Percentiles rank a stretch among this genome's conserved stretches.
Conservation (phyloP, 2,113 vertebrate species). For the Hymenochirus boettgeri region DNA sequence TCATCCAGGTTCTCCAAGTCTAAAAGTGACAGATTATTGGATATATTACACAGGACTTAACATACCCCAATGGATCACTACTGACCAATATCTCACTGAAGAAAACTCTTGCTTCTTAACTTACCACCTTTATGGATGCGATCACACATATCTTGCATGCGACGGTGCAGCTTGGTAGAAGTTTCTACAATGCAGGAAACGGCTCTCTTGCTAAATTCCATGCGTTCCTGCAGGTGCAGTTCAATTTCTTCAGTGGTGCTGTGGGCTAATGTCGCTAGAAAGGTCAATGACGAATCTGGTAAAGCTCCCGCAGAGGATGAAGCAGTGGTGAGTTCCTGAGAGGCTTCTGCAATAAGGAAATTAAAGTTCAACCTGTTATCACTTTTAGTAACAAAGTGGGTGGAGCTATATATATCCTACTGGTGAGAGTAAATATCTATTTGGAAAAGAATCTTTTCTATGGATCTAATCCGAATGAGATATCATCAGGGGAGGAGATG, state of each 20-base stretch:
- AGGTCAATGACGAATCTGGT: conserved; percentile 73
- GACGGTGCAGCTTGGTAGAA: conserved; percentile 74
- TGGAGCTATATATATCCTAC: too few relatives aligned
- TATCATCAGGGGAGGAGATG: too few relatives aligned
- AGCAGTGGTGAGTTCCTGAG: conserved; percentile 16
- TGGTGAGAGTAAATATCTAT: too few relatives aligned
- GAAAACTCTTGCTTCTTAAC: not conserved
- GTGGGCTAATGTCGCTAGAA: conserved; percentile 74
- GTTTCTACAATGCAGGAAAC: conserved; percentile 75
- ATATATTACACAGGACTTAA: too few relatives aligned
- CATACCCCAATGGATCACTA: too few relatives aligned
- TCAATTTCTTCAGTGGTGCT: conserved; percentile 82
- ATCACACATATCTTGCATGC: conserved; percentile 71
- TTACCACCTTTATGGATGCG: conserved; percentile 71
- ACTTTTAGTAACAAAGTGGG: too few relatives aligned
- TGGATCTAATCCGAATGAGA: too few relatives aligned
- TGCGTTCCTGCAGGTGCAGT: conserved; percentile 77
- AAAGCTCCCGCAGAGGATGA: conserved; percentile 48
- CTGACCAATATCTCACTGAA: too few relatives aligned
- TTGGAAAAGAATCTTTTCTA: too few relatives aligned
- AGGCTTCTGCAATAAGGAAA: conserved; percentile 38
- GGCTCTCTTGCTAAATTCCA: conserved; percentile 83
- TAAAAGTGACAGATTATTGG: conserved; percentile 28
- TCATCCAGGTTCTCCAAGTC: conserved; percentile 52
- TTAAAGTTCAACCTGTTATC: too few relatives aligned